Evolutionary conservation across 2,113 vertebrate species (phyloP).

Genomic region (Andinoacara biseriatus): DNA sequence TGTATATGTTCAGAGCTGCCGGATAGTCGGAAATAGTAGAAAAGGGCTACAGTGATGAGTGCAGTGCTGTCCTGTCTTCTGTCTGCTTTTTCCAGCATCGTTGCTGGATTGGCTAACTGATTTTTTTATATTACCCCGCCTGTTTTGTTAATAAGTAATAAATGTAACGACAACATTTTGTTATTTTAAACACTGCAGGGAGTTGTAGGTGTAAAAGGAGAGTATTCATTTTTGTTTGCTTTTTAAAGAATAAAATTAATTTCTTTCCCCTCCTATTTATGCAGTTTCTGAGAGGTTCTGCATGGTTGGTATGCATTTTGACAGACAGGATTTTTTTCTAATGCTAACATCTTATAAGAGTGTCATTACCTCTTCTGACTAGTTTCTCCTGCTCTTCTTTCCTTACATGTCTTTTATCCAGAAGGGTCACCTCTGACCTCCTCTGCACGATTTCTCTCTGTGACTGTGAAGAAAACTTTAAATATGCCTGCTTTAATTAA

Average conservation of each 20-base stretch:
- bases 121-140: conserved; percentile 20
- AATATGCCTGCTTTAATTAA: conserved; percentile 55
- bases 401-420: conserved; percentile 15
- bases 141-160: not conserved
- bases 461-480: conserved; percentile 54
- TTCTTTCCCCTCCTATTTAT: not conserved
- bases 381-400: conserved; percentile 2
- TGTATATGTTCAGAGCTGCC: conserved; percentile 36
- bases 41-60: conserved; percentile 6
- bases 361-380: conserved; percentile 1
- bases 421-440: not conserved
- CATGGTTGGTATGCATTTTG: conserved; percentile 44
- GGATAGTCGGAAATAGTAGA: not conserved
- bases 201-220: conserved; percentile 1
- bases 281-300: conserved; percentile 64
- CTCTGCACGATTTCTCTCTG: conserved; percentile 30
- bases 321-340: conserved; percentile 26
- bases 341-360: conserved; percentile 1
- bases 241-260: conserved; percentile 15
- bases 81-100: not conserved
- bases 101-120: not conserved
- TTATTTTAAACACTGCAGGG: not conserved
- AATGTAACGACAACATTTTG: not conserved
- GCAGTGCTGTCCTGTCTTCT: not conserved
- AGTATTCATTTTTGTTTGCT: not conserved